These are phyloP conservation scores for Macquaria australasica DNA, from an alignment of 2,113 vertebrate genomes.

Conservation along the genomic window DNA sequence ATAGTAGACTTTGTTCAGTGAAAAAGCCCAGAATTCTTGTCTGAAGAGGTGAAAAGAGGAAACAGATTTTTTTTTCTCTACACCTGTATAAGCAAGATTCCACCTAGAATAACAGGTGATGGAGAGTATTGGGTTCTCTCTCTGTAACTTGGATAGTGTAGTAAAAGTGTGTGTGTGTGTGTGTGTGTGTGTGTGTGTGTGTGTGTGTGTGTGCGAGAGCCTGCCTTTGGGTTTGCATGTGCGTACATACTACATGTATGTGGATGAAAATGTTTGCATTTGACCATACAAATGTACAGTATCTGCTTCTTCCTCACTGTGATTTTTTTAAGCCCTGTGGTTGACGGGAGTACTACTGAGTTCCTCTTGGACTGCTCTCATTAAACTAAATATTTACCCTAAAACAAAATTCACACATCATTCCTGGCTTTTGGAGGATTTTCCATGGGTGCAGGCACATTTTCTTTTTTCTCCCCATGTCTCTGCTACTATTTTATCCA, in stretches of 20 bases:
- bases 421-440: conserved; percentile 35
- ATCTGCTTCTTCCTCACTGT: background rate
- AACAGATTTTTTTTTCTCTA: conserved; percentile 35
- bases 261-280: conserved; percentile 22
- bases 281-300: conserved; percentile 11
- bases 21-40: conserved; percentile 55
- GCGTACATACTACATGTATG: background rate
- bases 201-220: background rate
- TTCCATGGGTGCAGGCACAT: conserved; percentile 19
- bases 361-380: conserved; percentile 44
- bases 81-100: conserved; percentile 79
- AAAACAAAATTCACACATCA: conserved; percentile 31
- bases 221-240: background rate
- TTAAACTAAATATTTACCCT: conserved; percentile 55
- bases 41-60: conserved; percentile 63
- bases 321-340: conserved; percentile 17
- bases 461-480: background rate
- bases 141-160: conserved; percentile 32
- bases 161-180: conserved; percentile 12
- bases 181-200: conserved; percentile 15
- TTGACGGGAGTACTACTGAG: conserved; percentile 2
- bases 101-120: conserved; percentile 79
- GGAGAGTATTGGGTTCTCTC: conserved; percentile 56
- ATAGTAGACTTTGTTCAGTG: conserved; percentile 47
- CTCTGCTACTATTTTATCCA: conserved; percentile 7